A percentile compares a stretch with the other conserved stretches of the same genome.
phyloP scores from a whole-genome alignment of 2,797 vertebrate genomes.

The Myotis findleyi region DNA sequence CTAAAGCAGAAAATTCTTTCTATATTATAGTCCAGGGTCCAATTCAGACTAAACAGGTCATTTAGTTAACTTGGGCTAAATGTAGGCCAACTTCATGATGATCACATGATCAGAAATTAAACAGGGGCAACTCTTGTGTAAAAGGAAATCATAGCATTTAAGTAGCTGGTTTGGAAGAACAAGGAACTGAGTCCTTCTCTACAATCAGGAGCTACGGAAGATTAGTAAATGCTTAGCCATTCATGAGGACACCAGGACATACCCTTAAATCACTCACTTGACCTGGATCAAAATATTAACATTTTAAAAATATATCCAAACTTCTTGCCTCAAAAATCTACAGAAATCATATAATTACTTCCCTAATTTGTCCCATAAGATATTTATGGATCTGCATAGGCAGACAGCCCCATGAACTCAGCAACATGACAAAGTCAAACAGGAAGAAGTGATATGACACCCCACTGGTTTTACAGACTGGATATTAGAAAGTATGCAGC shows the following conservation, averaged over 20 bases:
- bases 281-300: background rate
- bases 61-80: background rate
- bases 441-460: background rate
- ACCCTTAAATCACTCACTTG: background rate
- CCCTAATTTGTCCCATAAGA: background rate
- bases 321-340: background rate
- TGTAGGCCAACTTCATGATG: background rate
- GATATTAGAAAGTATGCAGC: background rate
- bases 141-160: background rate
- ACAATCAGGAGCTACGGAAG: background rate
- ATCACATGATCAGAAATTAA: background rate
- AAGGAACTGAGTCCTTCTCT: background rate
- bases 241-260: background rate
- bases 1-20: background rate
- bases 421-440: background rate
- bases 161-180: background rate
- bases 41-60: constrained; percentile 1
- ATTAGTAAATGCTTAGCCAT: background rate
- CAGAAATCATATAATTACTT: background rate
- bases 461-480: background rate
- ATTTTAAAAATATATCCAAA: background rate
- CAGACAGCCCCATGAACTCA: background rate
- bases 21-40: background rate
- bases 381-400: background rate
- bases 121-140: background rate